phyloP scores from a whole-genome alignment of 1,140 invertebrate genomes.

The Cydia pomonella region DNA sequence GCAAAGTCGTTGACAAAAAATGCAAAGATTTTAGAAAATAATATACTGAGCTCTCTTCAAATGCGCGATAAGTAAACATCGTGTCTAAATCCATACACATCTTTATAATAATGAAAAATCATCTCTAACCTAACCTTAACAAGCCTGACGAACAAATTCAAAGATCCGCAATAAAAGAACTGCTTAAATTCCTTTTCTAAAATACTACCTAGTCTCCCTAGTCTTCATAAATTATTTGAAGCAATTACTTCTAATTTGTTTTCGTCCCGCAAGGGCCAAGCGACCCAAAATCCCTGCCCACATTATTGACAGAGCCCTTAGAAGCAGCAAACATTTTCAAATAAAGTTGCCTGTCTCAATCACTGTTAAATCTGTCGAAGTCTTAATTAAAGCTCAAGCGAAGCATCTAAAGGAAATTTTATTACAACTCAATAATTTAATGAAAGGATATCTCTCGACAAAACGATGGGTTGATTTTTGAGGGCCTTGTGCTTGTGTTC shows the following conservation, averaged over 20 bases:
- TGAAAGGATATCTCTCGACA: conserved; percentile 48
- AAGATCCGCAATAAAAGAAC: not conserved
- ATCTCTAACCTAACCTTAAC: not conserved
- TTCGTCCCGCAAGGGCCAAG: conserved; percentile 27
- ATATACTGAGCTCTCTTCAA: too few relatives aligned
- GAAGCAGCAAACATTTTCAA: conserved; percentile 31
- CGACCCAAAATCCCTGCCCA: conserved; percentile 30
- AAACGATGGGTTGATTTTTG: conserved; percentile 57
- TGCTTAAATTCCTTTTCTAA: not conserved
- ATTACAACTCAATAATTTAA: conserved; percentile 56
- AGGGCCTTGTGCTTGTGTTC: conserved; percentile 34
- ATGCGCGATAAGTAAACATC: not conserved
- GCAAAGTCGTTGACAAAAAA: not conserved
- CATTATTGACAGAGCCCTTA: conserved; percentile 33
- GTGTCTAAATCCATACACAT: not conserved
- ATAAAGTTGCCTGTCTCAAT: conserved; percentile 34
- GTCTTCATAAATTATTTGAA: conserved; percentile 28
- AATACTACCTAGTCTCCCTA: conserved; percentile 16
- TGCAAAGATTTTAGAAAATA: not conserved
- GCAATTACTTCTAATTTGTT: conserved; percentile 33
- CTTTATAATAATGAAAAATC: too few relatives aligned
- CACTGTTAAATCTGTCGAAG: conserved; percentile 36
- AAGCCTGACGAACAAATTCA: not conserved
- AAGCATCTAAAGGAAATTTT: conserved; percentile 47
- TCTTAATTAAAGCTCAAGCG: conserved; percentile 45